Percentiles rank a stretch among this genome's conserved stretches.
Evolutionary conservation across 2,888 invertebrate genomes (phyloP).

Genomic region (Drosophila affinis): DNA sequence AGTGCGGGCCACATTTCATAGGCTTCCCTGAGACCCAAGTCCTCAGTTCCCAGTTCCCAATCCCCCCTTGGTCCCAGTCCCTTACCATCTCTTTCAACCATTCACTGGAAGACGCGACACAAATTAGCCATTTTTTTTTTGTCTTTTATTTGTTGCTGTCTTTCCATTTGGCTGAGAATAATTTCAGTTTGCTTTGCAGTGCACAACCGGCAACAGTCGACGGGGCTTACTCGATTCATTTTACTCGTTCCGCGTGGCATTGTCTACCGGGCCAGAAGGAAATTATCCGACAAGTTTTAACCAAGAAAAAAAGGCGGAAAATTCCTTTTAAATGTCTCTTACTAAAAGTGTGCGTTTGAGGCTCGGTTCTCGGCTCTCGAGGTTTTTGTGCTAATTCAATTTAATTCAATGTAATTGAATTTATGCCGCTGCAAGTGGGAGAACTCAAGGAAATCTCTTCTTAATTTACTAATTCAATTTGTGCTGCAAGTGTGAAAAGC

Average conservation of each 20-base stretch:
- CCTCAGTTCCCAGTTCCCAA: not conserved
- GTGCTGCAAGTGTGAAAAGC: conserved; percentile 2
- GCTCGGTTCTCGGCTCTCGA: not conserved
- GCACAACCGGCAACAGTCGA: conserved; percentile 70
- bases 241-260: conserved; percentile 9
- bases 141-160: conserved; percentile 35
- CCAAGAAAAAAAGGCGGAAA: conserved; percentile 6
- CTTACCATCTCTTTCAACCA: conserved; percentile 17
- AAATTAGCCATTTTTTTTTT: conserved; percentile 49
- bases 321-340: conserved; percentile 8
- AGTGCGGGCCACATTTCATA: conserved; percentile 50
- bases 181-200: conserved; percentile 69
- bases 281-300: conserved; percentile 34
- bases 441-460: conserved; percentile 18
- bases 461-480: conserved; percentile 23
- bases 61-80: not conserved
- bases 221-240: conserved; percentile 51
- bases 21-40: conserved; percentile 40
- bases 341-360: conserved; percentile 3
- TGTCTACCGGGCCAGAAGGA: conserved; percentile 28
- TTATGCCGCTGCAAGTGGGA: conserved; percentile 18
- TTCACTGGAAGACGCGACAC: conserved; percentile 43
- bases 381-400: conserved; percentile 24
- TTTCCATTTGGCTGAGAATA: conserved; percentile 49
- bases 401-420: not conserved